Evolutionary conservation across 2,797 vertebrate species (phyloP), one percentile per base, ranked within the genome.

Genomic region (Malacoraja senta): DNA sequence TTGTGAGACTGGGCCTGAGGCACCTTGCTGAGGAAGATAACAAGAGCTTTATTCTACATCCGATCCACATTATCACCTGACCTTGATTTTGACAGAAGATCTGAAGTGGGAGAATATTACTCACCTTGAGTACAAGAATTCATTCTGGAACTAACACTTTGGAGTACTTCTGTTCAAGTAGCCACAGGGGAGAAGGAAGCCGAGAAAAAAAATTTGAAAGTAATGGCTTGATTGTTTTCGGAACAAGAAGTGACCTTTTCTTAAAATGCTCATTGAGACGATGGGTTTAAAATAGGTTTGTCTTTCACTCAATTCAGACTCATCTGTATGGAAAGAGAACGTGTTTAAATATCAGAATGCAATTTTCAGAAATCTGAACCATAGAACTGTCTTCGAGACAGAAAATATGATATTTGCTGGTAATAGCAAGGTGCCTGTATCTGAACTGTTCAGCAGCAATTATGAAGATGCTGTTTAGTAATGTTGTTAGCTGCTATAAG

Each of bases 401-500:
- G 90, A 72, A 71, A 26, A 91, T 91, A 44, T 74, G 90, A 91
- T 6, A 65, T 21, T 76, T 76, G 38, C 1, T 17, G 26, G 58
- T 92, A 92, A 92, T 92, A 92, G 90, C 35, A 58, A 92, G 65
- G 4, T 35, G 0, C 58, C 90, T 91, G 71, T 76, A 53, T 58
- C 71, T 13, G 26, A 53, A 68, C 32, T 76, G 90, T 76, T 92
- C 90, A 72, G 35, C 2, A 44, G 65, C 71, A 74, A 91, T 91
- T 92, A 92, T 76, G 38, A 58, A 53, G 76, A 76, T 92, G 35
- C 90, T 76, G 44, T 92, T 92, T 76, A 29, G 71, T 72, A 53
- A 29, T 58, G 15, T 53, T 72, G 38, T 68, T 15, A 58, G 90
- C 90, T 92, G 71, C 71, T 74, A 76, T 74, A 74, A 44, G 38